Base-by-base conservation (phyloP, 2,888 invertebrate species). In the Agriotes lineatus region DNA sequence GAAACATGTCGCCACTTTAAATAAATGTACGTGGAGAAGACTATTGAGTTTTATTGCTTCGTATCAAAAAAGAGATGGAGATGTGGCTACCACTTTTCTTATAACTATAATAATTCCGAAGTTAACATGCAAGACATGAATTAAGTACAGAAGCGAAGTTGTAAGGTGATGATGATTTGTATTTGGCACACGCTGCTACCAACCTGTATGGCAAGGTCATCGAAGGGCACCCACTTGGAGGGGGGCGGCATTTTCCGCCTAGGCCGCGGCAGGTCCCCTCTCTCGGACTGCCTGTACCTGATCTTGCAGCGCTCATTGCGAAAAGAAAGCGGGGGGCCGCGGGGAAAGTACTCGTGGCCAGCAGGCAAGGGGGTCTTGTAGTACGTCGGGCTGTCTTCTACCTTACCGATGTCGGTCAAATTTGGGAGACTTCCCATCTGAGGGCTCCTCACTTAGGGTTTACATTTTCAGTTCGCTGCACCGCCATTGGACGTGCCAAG, bases 391-490 rank as follows among this genome's bases (percentile, higher is more conserved):
- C 20, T 63, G 10, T 65, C 64, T 37, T 77, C 79, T 25, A 76
- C 75, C 72, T 77, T 81, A 25, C 87, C 87, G 78, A 90, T 83
- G 78, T 90, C 89, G 79, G 90, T 90, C 67, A 90, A 81, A 82
- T 90, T 90, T 72, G 90, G 90, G 77, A 90, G 80, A 76, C 90
- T 90, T 60, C 90, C 90, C 90, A 90, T 90, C 45, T 60, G 67
- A 37, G 48, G 19, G 16, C 16, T 14, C 18, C 14, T 18, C 22
- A 52, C 12, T 33, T 14, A 7, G 42, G 19, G 25, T 39, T 62
- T 54, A 63, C 63, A 63, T 63, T 56, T 63, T 56, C 16, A 14
- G n/a, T 18, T 56, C 7, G 7, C 3, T 25, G 25, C 7, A 25
- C 7, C 25, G 7, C 25, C 7, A 25, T 25, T 25, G 25, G n/a